Conservation (phyloP, 2,888 invertebrate genomes). For the Yponomeuta malinellus region DNA sequence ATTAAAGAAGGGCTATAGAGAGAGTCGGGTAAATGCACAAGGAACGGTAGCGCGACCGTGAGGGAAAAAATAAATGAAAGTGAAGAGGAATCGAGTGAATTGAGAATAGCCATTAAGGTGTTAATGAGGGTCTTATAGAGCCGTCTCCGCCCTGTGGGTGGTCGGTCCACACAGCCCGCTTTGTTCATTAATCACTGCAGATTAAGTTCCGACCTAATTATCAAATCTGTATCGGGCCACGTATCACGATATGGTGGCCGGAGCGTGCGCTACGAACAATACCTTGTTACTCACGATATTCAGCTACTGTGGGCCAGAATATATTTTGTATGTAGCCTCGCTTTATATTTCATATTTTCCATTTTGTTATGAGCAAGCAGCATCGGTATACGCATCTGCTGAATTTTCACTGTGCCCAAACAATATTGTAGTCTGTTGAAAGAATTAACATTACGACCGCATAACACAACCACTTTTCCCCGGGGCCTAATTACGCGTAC, state of each 20-base stretch:
- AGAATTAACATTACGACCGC: too few relatives aligned
- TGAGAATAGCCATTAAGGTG: slow-evolving; percentile 75
- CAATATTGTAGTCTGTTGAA: too few relatives aligned
- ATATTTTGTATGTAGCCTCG: too few relatives aligned
- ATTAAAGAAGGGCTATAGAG: slow-evolving; percentile 58
- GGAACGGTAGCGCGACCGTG: slow-evolving; percentile 39
- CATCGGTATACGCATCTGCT: too few relatives aligned
- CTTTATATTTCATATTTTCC: too few relatives aligned
- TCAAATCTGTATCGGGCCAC: slow-evolving; percentile 36
- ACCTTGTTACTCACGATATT: not conserved
- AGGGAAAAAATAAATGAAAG: slow-evolving; percentile 63
- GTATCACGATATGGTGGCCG: not conserved
- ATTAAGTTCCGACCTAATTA: slow-evolving; percentile 62
- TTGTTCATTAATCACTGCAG: slow-evolving; percentile 67
- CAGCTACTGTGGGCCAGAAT: not conserved
- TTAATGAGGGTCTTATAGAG: slow-evolving; percentile 75
- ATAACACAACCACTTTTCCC: too few relatives aligned
- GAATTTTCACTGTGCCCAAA: too few relatives aligned
- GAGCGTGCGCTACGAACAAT: slow-evolving; percentile 6
- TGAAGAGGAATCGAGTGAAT: slow-evolving; percentile 68
- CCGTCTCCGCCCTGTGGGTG: slow-evolving; percentile 72
- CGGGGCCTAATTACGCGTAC: too few relatives aligned
- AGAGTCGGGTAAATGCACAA: slow-evolving; percentile 39
- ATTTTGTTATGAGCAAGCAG: too few relatives aligned
- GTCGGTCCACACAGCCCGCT: slow-evolving; percentile 59